These are phyloP conservation scores for Dissostichus mawsoni DNA, from an alignment of 2,113 vertebrate genomes.

Conservation along the genomic window DNA sequence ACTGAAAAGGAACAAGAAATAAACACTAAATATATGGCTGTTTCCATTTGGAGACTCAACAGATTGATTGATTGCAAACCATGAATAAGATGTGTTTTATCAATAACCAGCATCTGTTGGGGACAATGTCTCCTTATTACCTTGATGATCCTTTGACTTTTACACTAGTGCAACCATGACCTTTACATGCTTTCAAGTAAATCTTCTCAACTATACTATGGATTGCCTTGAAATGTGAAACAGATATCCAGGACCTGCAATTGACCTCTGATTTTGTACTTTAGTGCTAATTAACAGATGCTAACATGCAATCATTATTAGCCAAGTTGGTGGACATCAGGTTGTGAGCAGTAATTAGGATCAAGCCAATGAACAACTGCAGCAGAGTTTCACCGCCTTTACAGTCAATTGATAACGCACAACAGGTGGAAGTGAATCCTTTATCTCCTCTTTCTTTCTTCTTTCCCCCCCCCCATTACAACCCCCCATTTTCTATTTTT, in stretches of 20 bases:
- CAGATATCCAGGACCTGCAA: neutral
- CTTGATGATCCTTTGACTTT: neutral
- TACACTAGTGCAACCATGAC: neutral
- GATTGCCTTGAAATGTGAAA: neutral
- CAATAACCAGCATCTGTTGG: too few species aligned
- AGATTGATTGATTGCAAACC: neutral
- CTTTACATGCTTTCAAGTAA: neutral
- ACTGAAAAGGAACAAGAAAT: neutral
- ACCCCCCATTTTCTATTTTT: constrained; percentile 23
- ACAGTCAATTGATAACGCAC: neutral
- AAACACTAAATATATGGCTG: neutral
- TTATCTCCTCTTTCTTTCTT: neutral
- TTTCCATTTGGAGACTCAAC: neutral
- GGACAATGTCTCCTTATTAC: neutral
- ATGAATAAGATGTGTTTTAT: too few species aligned
- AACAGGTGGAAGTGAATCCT: neutral
- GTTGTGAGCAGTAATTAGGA: neutral
- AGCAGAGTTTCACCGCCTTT: neutral
- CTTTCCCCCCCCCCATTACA: neutral
- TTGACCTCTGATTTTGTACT: neutral
- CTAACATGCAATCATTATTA: neutral
- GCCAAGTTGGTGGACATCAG: neutral
- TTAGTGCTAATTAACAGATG: neutral
- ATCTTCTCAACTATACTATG: neutral
- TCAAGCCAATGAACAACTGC: too few species aligned